Conservation (phyloP, 92 coral and sea anemone genomes). For the Bergia puertoricense region DNA sequence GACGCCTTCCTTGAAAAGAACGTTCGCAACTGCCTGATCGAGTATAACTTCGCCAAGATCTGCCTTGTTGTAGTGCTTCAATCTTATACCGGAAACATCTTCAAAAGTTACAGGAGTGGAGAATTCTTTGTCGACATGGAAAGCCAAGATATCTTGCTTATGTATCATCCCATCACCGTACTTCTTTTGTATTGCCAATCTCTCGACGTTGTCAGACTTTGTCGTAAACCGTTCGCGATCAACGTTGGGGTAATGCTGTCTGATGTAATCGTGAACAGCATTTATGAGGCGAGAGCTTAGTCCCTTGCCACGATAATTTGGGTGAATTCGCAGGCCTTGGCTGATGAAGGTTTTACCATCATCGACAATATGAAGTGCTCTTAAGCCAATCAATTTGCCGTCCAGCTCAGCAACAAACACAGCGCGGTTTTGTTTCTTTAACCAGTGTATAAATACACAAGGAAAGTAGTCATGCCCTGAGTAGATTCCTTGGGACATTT, state of each 20-base stretch:
- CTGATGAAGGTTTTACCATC: constrained; percentile 84
- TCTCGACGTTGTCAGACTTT: constrained; percentile 90
- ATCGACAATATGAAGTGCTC: constrained; percentile 92
- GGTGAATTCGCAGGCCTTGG: constrained; percentile 93
- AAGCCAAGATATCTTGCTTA: constrained; percentile 88
- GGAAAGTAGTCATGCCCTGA: constrained; percentile 93
- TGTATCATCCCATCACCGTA: constrained; percentile 80
- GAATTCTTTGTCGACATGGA: constrained; percentile 64
- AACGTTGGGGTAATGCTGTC: constrained; percentile 69
- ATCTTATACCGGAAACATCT: constrained; percentile 40
- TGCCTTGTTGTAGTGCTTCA: constrained; percentile 67
- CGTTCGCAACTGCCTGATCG: constrained; percentile 64
- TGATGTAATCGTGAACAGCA: constrained; percentile 76
- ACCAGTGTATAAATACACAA: constrained; percentile 82
- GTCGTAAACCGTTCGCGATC: constrained; percentile 93
- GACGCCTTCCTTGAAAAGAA: constrained; percentile 74
- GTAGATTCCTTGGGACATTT: constrained; percentile 91
- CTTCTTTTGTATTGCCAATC: constrained; percentile 92
- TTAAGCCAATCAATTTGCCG: constrained; percentile 75
- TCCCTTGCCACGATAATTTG: constrained; percentile 85
- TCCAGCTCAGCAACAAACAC: constrained; percentile 84
- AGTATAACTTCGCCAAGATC: constrained; percentile 59
- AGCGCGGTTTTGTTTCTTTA: constrained; percentile 61
- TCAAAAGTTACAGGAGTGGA: constrained; percentile 34
- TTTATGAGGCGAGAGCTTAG: constrained; percentile 78